Evolutionary conservation across 1,140 invertebrate species (phyloP), one percentile per base, ranked within the genome.

Genomic region (Eupristina koningsbergeri): DNA sequence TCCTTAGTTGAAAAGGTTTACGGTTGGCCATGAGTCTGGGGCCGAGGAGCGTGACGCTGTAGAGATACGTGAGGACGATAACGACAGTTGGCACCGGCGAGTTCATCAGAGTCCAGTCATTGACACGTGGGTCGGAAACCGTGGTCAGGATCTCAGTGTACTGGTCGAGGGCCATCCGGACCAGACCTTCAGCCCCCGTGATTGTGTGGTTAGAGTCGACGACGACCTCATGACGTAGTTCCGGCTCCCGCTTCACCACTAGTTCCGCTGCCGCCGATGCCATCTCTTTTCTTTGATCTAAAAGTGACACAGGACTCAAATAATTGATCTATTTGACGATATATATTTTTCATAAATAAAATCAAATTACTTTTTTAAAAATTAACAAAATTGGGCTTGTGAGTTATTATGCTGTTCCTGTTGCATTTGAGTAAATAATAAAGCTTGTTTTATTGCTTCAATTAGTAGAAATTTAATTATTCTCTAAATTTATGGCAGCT

Each of bases 81-180:
- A 95, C 91, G 5, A 98, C 89, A 1, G 98, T 98, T 0, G 97
- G 97, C 73, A 97, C 92, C 0, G 97, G 98, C 47, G 96, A 96
- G 81, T 97, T 95, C 96, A 99, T 98, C 0, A 99, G 92, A 0
- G 97, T 95, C 96, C 97, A 99, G 90, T 97, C 95, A 89, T 95
- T 95, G 45, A 98, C 97, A 86, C 98, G 93, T 5, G 96, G 96
- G 94, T 98, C 98, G 95, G 92, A 85, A 91, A 94, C 90, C 85
- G 91, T 94, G 86, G 89, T 94, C 88, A 88, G 92, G 88, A 92
- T 94, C 91, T 90, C 94, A 88, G 89, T 91, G 86, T 94, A 94
- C 86, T 93, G 93, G 84, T 95, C 93, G 71, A 94, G 88, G 39
- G 94, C 94, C 91, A 94, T 93, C 69, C 91, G 92, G 0, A 94